Base-by-base conservation (phyloP, 2,888 invertebrate genomes). In the Tillus elongatus region DNA sequence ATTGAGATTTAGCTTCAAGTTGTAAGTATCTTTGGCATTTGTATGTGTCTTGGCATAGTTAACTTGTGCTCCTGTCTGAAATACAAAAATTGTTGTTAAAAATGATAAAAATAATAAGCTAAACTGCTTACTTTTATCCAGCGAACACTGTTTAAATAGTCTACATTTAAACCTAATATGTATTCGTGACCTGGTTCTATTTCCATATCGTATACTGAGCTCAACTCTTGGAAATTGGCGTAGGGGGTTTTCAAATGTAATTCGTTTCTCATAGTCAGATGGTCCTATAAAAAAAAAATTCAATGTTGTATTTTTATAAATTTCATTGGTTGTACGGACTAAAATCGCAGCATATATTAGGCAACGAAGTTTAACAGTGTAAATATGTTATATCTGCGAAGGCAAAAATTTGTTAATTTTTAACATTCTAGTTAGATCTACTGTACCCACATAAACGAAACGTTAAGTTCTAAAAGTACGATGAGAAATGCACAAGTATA, bases 191-290 rank as follows among this genome's bases (percentile, higher is more conserved):
- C 56, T 47, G 65, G 53, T 51, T 69, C 60, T 1, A 73, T 47
- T 35, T 66, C 58, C 38, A 77, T 68, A 30, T 71, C 62, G 30
- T 70, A 69, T 19, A 66, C 57, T 0, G 72, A 73, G 37, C 64
- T 68, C 12, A 77, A 59, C 42, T 71, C 67, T 43, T 66, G 64
- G 41, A 61, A 64, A 15, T 46, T 53, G 3, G 49, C 37, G 41
- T 74, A 79, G 0, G 79, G 75, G 1, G 77, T 73, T 4, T 60
- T 64, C 1, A 79, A 50, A 37, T 68, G 69, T 9, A 80, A 54
- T 8, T 71, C 66, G 57, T 80, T 80, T 37, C 69, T 68, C 45
- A 74, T 68, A 31, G 64, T 57, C 41, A 71, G 58, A 9, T 66
- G 52, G 52, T 73, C 67, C 58, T 68, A 52, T 30, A 52, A 54